phyloP scores from a whole-genome alignment of 2,113 vertebrate genomes.

The Phylloscopus trochilus region DNA sequence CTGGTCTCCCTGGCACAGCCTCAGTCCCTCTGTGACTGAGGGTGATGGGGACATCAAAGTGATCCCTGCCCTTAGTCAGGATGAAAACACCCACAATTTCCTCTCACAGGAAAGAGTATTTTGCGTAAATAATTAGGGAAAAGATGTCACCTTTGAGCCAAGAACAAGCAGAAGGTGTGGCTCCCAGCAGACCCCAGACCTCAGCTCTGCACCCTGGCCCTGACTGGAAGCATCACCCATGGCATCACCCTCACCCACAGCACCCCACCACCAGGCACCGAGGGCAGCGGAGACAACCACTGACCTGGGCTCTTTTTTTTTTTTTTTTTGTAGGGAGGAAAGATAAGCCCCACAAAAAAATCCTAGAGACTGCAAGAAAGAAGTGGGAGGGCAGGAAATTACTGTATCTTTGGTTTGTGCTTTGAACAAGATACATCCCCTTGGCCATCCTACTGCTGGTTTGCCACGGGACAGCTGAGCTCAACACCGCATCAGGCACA shows the following conservation, averaged over 20 bases:
- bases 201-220: neutral
- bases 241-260: neutral
- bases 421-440: neutral
- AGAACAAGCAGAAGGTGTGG: neutral
- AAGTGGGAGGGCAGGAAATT: too few relatives aligned
- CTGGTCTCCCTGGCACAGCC: neutral
- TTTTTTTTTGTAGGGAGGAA: neutral
- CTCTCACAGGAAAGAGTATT: neutral
- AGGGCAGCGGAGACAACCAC: neutral
- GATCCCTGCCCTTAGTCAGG: neutral
- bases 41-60: neutral
- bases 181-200: neutral
- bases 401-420: neutral
- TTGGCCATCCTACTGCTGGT: neutral
- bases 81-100: neutral
- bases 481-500: neutral
- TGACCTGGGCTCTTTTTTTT: neutral
- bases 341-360: neutral
- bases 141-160: neutral
- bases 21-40: neutral
- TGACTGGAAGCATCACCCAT: neutral
- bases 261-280: rapidly evolving
- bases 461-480: neutral
- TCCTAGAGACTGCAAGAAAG: neutral
- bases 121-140: neutral